A percentile compares a stretch with the other conserved stretches of the same genome.
Evolutionary conservation across 2,113 vertebrate genomes (phyloP).

Genomic region (Sinocyclocheilus maitianheensis): DNA sequence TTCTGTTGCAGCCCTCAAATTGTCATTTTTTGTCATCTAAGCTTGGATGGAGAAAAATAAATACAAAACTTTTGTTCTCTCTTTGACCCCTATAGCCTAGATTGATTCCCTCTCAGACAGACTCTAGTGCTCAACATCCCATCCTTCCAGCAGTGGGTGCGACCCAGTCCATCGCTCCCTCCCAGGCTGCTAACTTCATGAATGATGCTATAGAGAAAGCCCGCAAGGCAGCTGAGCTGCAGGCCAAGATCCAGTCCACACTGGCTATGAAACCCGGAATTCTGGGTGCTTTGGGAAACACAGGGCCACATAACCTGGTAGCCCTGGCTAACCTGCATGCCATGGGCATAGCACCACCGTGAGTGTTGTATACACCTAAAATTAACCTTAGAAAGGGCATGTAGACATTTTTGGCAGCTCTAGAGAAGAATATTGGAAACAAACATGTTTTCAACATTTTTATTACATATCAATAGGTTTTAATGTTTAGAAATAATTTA

Average conservation of each 20-base stretch:
- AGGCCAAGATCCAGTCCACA: constrained; percentile 94
- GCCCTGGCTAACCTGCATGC: constrained; percentile 93
- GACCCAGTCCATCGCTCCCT: constrained; percentile 89
- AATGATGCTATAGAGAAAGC: constrained; percentile 98
- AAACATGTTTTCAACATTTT: neutral
- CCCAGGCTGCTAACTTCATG: constrained; percentile 97
- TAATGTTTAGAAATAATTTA: neutral
- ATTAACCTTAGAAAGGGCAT: neutral
- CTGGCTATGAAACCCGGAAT: constrained; percentile 86
- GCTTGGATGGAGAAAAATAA: no score
- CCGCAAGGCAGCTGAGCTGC: constrained; percentile 93
- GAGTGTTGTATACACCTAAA: constrained; percentile 69
- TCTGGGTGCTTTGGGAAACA: constrained; percentile 73
- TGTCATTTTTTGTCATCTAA: no score
- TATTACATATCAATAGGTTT: neutral
- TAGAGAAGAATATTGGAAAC: neutral
- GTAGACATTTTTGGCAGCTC: neutral
- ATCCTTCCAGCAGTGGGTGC: constrained; percentile 71
- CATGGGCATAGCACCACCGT: constrained; percentile 98
- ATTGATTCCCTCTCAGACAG: constrained; percentile 48
- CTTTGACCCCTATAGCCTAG: constrained; percentile 25
- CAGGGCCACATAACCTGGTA: constrained; percentile 89
- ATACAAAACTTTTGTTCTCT: neutral
- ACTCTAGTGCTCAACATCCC: constrained; percentile 48
- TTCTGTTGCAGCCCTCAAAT: no score